Evolutionary conservation across 2,888 invertebrate genomes (phyloP).

Genomic region (Drosophila macrospina): DNA sequence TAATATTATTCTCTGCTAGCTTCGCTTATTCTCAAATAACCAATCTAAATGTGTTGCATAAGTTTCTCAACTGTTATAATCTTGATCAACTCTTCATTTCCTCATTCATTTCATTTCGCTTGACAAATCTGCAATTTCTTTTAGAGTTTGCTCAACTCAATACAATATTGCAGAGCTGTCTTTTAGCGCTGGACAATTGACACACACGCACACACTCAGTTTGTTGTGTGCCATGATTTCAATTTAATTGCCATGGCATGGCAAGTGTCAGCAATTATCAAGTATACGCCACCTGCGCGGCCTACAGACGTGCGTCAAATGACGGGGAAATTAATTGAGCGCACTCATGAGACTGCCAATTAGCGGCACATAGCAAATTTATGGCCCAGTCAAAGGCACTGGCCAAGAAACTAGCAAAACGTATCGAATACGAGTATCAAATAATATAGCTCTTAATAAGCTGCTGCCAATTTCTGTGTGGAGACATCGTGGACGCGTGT

Average conservation of each 20-base stretch:
- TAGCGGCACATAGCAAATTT: constrained; percentile 68
- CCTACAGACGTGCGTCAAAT: constrained; percentile 69
- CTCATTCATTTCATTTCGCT: neutral
- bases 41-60: neutral
- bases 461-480: constrained; percentile 47
- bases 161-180: neutral
- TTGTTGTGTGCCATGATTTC: constrained; percentile 43
- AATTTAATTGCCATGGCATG: constrained; percentile 61
- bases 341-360: constrained; percentile 76
- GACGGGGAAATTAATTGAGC: constrained; percentile 72
- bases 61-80: neutral
- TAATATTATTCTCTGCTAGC: too few species aligned
- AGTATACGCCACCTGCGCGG: constrained; percentile 73
- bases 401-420: constrained; percentile 28
- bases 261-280: constrained; percentile 77
- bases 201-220: too few species aligned
- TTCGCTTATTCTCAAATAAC: too few species aligned
- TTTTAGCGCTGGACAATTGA: constrained; percentile 2
- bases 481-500: constrained; percentile 64
- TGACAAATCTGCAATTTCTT: neutral
- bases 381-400: constrained; percentile 36
- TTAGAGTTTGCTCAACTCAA: neutral
- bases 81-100: neutral
- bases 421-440: constrained; percentile 25
- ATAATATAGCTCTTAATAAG: constrained; percentile 46